Conservation (phyloP, 2,113 vertebrate species). For the Calidris pygmaea region DNA sequence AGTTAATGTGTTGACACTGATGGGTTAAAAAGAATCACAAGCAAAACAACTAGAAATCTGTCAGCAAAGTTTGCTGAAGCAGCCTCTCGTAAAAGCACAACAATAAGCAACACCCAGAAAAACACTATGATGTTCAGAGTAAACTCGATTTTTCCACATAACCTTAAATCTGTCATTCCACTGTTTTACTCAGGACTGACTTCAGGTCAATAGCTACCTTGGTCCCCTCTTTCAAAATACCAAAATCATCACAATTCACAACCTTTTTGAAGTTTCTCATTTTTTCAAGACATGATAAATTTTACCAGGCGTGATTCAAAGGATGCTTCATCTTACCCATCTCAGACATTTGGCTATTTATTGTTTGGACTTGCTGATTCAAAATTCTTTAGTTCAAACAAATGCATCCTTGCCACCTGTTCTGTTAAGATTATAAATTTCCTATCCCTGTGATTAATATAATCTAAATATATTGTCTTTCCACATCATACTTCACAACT, state of each 20-base stretch:
- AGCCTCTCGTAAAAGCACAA: not conserved
- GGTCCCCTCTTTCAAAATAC: not conserved
- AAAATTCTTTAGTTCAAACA: not conserved
- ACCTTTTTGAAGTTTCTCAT: not conserved
- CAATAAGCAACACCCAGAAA: not conserved
- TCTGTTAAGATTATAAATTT: not conserved
- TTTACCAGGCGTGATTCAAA: not conserved
- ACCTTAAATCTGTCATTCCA: not conserved
- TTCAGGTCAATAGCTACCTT: not conserved
- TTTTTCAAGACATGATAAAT: not conserved
- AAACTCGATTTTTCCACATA: not conserved
- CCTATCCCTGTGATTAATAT: not conserved
- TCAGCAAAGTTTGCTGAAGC: not conserved
- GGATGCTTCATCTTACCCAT: not conserved
- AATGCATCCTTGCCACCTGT: not conserved
- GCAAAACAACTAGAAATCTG: not conserved
- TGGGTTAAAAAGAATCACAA: not conserved
- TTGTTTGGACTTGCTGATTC: not conserved
- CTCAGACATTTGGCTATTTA: not conserved
- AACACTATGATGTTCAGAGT: not conserved
- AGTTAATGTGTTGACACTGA: not conserved
- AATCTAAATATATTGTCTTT: not conserved
- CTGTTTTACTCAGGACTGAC: not conserved
- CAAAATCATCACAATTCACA: not conserved
- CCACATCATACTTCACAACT: not conserved